Base-by-base conservation (phyloP, 2,888 invertebrate genomes). In the Microplitis deprimator region DNA sequence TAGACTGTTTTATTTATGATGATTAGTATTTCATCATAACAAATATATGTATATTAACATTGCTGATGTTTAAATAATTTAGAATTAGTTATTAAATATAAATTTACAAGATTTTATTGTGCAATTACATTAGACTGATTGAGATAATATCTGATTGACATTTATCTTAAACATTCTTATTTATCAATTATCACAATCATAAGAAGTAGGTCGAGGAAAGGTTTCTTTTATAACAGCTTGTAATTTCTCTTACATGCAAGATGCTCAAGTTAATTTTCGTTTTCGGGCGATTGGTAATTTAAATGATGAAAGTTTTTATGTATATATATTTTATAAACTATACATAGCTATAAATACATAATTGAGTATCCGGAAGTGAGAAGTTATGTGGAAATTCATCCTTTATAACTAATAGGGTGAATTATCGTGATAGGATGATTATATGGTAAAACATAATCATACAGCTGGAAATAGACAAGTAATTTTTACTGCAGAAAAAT, bases 351-450 rank as follows among this genome's bases (percentile, higher is more conserved):
- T 29, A 29, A 29, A 29, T 29, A 29, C 29, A 4, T 29, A 29
- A 29, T 29, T 59, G 59, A n/a, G 10, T 59, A n/a, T 10, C 62
- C 62, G 62, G 20, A 62, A 62, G n/a, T 62, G 16, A 16, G 16
- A 17, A 62, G 17, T 41, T 62, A 17, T 7, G 59, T 59, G 62
- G 41, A 68, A 38, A 50, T 41, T 68, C 0, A n/a, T 68, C 68
- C 64, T 29, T 16, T 8, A 65, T 65, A 38, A 68, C 1, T 68
- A 40, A 68, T 68, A 50, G 40, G 16, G 50, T 68, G 20, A 68
- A 68, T 68, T 68, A 50, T 50, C 16, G 16, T 68, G 41, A 68
- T 67, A 41, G 68, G 16, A 40, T 68, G 68, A 68, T 68, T 68
- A 68, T 17, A 68, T 5, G 8, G 38, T 67, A 39, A 6, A 6